Evolutionary conservation across 1,140 invertebrate species (phyloP).

Genomic region (Melitaea cinxia): DNA sequence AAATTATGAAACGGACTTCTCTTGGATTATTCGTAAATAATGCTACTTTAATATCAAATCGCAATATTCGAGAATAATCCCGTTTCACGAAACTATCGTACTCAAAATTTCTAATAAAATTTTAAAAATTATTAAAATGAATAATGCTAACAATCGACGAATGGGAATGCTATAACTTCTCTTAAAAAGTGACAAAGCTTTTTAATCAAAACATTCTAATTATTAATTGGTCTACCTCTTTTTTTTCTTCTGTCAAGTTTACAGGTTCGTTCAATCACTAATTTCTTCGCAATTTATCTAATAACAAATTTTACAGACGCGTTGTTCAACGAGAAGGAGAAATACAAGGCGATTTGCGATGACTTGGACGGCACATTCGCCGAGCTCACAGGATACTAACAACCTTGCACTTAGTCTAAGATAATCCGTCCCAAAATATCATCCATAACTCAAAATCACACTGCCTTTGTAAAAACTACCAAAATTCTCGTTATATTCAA

Average conservation of each 20-base stretch:
- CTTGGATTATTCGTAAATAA: conserved; percentile 6
- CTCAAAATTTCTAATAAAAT: not conserved
- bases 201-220: conserved; percentile 50
- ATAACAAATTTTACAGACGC: conserved; percentile 76
- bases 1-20: not conserved
- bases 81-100: not conserved
- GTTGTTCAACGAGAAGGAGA: conserved; percentile 95
- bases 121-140: conserved; percentile 34
- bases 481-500: conserved; percentile 7
- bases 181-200: conserved; percentile 47
- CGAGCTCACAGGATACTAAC: conserved; percentile 92
- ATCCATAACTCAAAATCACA: conserved; percentile 36
- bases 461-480: conserved; percentile 34
- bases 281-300: conserved; percentile 55
- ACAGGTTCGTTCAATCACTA: conserved; percentile 33
- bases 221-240: conserved; percentile 10
- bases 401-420: conserved; percentile 70
- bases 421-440: conserved; percentile 54
- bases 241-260: conserved; percentile 23
- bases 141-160: conserved; percentile 44
- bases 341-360: conserved; percentile 97
- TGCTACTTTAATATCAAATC: not conserved
- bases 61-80: conserved; percentile 1
- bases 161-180: conserved; percentile 60
- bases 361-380: conserved; percentile 99